These are phyloP conservation scores for Deilephila elpenor DNA, from an alignment of 2,888 invertebrate species.

Conservation along the genomic window DNA sequence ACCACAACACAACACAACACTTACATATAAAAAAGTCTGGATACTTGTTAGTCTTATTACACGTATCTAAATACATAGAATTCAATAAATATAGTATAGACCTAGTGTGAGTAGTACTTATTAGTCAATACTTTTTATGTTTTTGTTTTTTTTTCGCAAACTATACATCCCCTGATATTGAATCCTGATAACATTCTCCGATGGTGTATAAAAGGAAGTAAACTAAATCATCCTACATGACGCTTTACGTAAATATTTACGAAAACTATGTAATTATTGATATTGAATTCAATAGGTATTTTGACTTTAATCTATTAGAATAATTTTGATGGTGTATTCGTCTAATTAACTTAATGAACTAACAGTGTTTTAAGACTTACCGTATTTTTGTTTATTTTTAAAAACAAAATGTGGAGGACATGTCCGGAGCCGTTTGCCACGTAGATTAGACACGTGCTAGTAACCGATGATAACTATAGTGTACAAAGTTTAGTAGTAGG, in stretches of 20 bases:
- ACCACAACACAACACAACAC: too few relatives aligned
- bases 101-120: background rate
- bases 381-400: conserved; percentile 19
- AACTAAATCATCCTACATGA: conserved; percentile 36
- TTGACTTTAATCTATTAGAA: conserved; percentile 3
- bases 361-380: background rate
- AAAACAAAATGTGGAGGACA: conserved; percentile 13
- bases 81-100: too few relatives aligned
- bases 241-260: conserved; percentile 19
- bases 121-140: background rate
- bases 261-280: too few relatives aligned
- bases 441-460: conserved; percentile 24
- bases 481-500: conserved; percentile 20
- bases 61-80: too few relatives aligned
- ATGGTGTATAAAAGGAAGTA: conserved; percentile 40
- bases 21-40: too few relatives aligned
- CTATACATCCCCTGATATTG: conserved; percentile 56
- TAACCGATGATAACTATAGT: conserved; percentile 1
- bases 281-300: too few relatives aligned
- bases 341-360: too few relatives aligned
- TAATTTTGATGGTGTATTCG: background rate
- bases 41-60: too few relatives aligned
- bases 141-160: conserved; percentile 48
- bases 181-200: conserved; percentile 50
- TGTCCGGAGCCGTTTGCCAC: background rate